These are phyloP conservation scores for Panonychus citri DNA, from an alignment of 1,140 invertebrate genomes.

Conservation along the genomic window DNA sequence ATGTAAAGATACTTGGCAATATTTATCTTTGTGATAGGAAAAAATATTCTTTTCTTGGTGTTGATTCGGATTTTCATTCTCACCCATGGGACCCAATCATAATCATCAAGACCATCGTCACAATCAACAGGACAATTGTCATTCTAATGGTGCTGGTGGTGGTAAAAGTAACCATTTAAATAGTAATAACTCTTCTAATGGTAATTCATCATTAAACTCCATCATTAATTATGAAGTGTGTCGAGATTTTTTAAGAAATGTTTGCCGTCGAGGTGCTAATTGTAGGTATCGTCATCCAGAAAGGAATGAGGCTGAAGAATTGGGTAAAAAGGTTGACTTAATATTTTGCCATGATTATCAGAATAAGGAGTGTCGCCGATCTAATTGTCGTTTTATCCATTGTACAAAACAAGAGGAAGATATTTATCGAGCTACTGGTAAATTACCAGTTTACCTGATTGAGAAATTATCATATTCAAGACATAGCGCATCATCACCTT, in stretches of 20 bases:
- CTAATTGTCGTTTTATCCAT: constrained; percentile 47
- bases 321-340: constrained; percentile 18
- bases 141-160: too few species aligned
- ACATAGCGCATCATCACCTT: too few species aligned
- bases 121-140: too few species aligned
- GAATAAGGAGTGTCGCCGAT: constrained; percentile 39
- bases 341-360: constrained; percentile 66
- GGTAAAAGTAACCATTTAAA: too few species aligned
- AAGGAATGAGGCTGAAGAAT: constrained; percentile 24
- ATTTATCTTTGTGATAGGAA: too few species aligned
- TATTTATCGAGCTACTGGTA: constrained; percentile 39
- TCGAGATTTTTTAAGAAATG: constrained; percentile 34
- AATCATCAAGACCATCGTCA: too few species aligned
- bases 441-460: constrained; percentile 35
- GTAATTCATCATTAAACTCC: too few species aligned
- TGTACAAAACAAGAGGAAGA: constrained; percentile 51
- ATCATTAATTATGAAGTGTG: constrained; percentile 18
- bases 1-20: too few species aligned
- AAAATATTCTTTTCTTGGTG: too few species aligned
- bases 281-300: constrained; percentile 46
- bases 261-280: constrained; percentile 46
- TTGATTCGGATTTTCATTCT: too few species aligned
- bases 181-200: too few species aligned
- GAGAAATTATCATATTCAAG: constrained; percentile 13
- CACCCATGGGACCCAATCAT: too few species aligned